phyloP scores from a whole-genome alignment of 2,888 invertebrate genomes.

The Polydrusus cervinus region DNA sequence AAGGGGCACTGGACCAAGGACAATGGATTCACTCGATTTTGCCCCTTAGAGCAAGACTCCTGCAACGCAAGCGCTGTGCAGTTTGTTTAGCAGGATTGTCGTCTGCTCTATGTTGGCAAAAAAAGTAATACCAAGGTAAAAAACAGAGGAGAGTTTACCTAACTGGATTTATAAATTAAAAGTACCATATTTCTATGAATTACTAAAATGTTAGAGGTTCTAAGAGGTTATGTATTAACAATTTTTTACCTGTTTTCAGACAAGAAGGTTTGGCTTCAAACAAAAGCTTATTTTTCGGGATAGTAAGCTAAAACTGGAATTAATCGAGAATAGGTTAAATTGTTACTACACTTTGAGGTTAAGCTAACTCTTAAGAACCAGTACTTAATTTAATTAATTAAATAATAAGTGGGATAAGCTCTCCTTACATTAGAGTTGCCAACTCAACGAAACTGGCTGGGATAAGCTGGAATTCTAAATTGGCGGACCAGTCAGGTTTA shows the following conservation, averaged over 20 bases:
- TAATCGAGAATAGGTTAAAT: too few relatives aligned
- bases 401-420: not conserved
- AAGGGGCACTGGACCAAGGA: slow-evolving; percentile 45
- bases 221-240: too few relatives aligned
- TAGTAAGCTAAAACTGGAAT: too few relatives aligned
- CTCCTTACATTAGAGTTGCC: not conserved
- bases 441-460: not conserved
- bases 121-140: not conserved
- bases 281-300: too few relatives aligned
- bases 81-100: slow-evolving; percentile 30
- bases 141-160: not conserved
- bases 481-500: not conserved
- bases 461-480: not conserved
- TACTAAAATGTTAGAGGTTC: not conserved
- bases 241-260: too few relatives aligned
- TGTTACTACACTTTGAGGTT: too few relatives aligned
- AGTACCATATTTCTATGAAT: not conserved
- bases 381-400: not conserved
- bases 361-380: not conserved
- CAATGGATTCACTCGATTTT: slow-evolving; percentile 52
- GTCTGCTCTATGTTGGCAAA: slow-evolving; percentile 20
- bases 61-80: slow-evolving; percentile 37
- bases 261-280: too few relatives aligned
- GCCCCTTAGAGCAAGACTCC: slow-evolving; percentile 33
- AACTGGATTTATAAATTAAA: not conserved